Percentiles rank a stretch among this genome's conserved stretches.
These are phyloP conservation scores for Scaptodrosophila lebanonensis DNA, from an alignment of 1,140 invertebrate genomes.

Conservation along the genomic window DNA sequence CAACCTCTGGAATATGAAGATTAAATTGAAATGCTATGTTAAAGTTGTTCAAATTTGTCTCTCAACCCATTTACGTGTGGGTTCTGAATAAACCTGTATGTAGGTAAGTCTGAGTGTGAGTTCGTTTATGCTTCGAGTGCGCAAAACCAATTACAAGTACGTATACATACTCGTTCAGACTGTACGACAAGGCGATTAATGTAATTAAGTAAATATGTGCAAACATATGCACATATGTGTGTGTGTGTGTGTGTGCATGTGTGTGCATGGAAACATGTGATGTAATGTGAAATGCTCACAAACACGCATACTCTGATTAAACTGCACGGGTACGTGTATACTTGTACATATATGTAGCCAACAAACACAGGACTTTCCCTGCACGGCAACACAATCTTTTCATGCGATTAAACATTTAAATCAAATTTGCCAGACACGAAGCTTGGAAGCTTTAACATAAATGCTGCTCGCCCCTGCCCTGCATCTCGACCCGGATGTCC, in stretches of 20 bases:
- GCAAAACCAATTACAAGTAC: conserved; percentile 32
- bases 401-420: conserved; percentile 45
- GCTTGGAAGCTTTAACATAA: neutral
- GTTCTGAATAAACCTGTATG: too few relatives aligned
- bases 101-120: too few relatives aligned
- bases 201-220: conserved; percentile 42
- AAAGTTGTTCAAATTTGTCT: too few relatives aligned
- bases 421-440: conserved; percentile 39
- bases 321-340: neutral
- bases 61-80: too few relatives aligned
- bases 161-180: conserved; percentile 6
- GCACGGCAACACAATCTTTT: conserved; percentile 44
- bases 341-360: neutral
- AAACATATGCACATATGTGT: too few relatives aligned
- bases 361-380: neutral
- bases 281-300: conserved; percentile 27
- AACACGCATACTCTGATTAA: neutral
- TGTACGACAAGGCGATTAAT: conserved; percentile 33
- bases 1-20: too few relatives aligned
- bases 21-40: too few relatives aligned
- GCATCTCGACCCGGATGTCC: too few relatives aligned
- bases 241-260: neutral
- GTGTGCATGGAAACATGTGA: conserved; percentile 9
- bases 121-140: too few relatives aligned
- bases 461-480: too few relatives aligned